These are phyloP conservation scores for Eucera pruinosa DNA, from an alignment of 2,888 invertebrate species.

Conservation along the genomic window DNA sequence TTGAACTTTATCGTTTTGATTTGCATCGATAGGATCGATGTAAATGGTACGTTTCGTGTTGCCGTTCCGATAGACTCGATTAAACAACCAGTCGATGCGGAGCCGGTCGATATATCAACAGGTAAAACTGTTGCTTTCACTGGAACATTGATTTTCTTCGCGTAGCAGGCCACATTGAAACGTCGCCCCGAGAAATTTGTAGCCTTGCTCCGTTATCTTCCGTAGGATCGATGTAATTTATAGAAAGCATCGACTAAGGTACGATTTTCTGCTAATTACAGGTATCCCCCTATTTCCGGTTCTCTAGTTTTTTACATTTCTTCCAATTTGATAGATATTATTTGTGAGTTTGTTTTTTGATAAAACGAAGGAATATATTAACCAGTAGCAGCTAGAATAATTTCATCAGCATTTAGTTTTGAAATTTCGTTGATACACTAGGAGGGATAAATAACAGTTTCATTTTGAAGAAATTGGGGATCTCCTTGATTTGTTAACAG, in stretches of 20 bases:
- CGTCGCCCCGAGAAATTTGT: constrained; percentile 47
- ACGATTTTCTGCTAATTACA: constrained; percentile 28
- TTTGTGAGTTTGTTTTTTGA: too few species aligned
- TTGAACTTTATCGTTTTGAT: constrained; percentile 53
- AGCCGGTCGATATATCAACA: constrained; percentile 48
- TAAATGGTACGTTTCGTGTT: constrained; percentile 32
- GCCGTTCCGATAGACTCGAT: constrained; percentile 22
- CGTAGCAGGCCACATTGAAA: constrained; percentile 34
- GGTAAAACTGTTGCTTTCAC: constrained; percentile 45
- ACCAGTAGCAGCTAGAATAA: too few species aligned
- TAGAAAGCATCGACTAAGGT: constrained; percentile 10
- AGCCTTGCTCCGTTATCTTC: constrained; percentile 45
- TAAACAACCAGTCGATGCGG: constrained; percentile 28
- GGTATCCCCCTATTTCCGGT: constrained; percentile 1
- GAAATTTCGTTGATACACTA: too few species aligned
- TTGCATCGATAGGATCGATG: constrained; percentile 51
- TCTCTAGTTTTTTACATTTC: too few species aligned
- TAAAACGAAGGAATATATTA: too few species aligned
- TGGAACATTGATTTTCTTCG: constrained; percentile 53
- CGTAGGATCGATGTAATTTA: constrained; percentile 25
- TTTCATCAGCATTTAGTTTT: too few species aligned
- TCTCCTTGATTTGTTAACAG: too few species aligned
- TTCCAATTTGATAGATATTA: not conserved
- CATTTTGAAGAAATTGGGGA: too few species aligned
- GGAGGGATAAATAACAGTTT: too few species aligned